Evolutionary conservation across 2,797 vertebrate genomes (phyloP), one percentile per base, ranked within the genome.

Genomic region (Decapterus maruadsi): DNA sequence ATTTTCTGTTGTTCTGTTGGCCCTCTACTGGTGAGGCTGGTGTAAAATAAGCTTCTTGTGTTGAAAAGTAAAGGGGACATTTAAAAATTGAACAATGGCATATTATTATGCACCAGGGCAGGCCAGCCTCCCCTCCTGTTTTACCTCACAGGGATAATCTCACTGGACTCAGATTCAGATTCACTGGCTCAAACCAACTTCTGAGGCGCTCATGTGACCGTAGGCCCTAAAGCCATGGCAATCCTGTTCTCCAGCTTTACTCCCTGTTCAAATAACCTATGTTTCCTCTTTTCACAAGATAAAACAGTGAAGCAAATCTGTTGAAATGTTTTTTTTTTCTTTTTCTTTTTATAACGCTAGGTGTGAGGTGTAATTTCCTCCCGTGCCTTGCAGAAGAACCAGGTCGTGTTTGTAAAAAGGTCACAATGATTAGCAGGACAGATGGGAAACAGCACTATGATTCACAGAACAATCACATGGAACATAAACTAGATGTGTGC

Each of bases 341-440:
- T n/a, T n/a, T n/a, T n/a, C n/a, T n/a, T n/a, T n/a, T n/a, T n/a
- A 69, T 80, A 64, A 65, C 26, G 55, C 61, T 66, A 84, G 83
- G 80, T 82, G 63, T 69, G 69, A 79, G 55, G n/a, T 59, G 65
- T 38, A 58, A 63, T 77, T 82, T 83, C 72, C 72, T 83, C 46
- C 59, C 60, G 22, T 50, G 72, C 57, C 74, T 73, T 6, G 3
- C 57, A 81, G 70, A 72, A 43, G 42, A 82, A 72, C 2, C 64
- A 72, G 78, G 75, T 76, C 79, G 53, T 26, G 64, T 70, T 14
- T 64, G 59, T 38, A 66, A 76, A 76, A 82, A 77, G 79, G 81
- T 73, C 71, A 43, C 22, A 40, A 64, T 64, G 45, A 76, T 81
- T 65, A 75, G 61, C 63, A 48, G 76, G 59, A 53, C 68, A 83